A percentile compares a stretch with the other conserved stretches of the same genome.
Conservation (phyloP, 2,888 invertebrate species). For the Leptinotarsa juncta region DNA sequence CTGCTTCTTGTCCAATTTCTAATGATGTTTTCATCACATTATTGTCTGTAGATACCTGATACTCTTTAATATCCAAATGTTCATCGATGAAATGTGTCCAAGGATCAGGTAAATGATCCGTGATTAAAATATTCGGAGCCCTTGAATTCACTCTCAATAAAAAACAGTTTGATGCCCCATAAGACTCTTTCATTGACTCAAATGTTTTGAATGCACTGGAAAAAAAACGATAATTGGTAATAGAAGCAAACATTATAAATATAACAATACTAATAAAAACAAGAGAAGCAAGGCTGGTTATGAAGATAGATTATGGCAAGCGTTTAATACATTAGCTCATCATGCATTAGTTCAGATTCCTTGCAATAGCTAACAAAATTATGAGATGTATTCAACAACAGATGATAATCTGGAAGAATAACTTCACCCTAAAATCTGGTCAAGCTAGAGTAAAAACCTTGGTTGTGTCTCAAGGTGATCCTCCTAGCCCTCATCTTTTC, state of each 20-base stretch:
- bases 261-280: conserved; percentile 11
- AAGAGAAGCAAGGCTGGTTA: not conserved
- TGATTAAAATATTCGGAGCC: conserved; percentile 68
- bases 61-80: conserved; percentile 57
- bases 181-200: conserved; percentile 86
- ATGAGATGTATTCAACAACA: no score
- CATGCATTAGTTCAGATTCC: no score
- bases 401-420: no score
- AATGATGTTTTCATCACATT: conserved; percentile 57
- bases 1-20: conserved; percentile 69
- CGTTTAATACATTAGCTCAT: no score
- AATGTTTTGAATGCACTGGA: conserved; percentile 84
- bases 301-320: no score
- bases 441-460: no score
- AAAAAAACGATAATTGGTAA: conserved; percentile 11
- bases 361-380: no score
- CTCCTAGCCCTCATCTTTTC: no score
- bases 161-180: conserved; percentile 89
- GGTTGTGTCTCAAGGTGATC: no score
- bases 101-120: conserved; percentile 79
- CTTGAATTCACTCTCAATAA: conserved; percentile 90
- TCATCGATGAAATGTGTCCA: conserved; percentile 85
- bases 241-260: not conserved
- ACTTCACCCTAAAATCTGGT: no score
- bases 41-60: conserved; percentile 53